Evolutionary conservation across 2,888 invertebrate genomes (phyloP), one percentile per base, ranked within the genome.

Genomic region (Athrips mouffetella): DNA sequence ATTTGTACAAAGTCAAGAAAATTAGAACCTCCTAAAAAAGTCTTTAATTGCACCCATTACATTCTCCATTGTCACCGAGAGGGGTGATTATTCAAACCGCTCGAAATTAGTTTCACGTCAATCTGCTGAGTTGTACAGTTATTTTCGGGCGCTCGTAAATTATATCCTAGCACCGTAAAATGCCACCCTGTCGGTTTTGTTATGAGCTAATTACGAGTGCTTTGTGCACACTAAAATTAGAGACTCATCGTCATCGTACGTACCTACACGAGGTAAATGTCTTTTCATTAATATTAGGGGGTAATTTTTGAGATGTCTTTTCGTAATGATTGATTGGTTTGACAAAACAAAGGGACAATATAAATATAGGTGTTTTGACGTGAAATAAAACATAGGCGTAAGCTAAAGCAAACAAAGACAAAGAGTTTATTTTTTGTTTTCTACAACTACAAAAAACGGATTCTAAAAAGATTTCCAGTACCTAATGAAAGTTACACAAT

Each of bases 71-170:
- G 59, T 51, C n/a, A 41, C 23, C 18, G n/a, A 59, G n/a, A 59
- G 67, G 71, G 65, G 62, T 58, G 64, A 75, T 73, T 74, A 76
- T 70, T 73, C 72, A 74, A 76, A 70, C 64, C 55, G 55, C 70
- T 62, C 63, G 59, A 71, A 80, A 84, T 85, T 81, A 80, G 80
- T 83, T 64, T 44, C 55, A 57, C 70, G 80, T 81, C 80, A 78
- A 71, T 80, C 70, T 65, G 60, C 59, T 55, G 59, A 60, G 53
- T 51, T 25, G 41, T 53, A 49, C 31, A 40, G 55, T 67, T 84
- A 83, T 83, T 84, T 74, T 58, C 49, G 76, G 59, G 51, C 41
- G 47, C 54, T 66, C 76, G 65, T 85, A 76, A 80, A 81, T 84
- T 75, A 82, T 69, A 54, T 64, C 65, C 63, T 56, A 56, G 59